Evolutionary conservation across 2,797 vertebrate species (phyloP), one percentile per base, ranked within the genome.

Genomic region (Artibeus jamaicensis): DNA sequence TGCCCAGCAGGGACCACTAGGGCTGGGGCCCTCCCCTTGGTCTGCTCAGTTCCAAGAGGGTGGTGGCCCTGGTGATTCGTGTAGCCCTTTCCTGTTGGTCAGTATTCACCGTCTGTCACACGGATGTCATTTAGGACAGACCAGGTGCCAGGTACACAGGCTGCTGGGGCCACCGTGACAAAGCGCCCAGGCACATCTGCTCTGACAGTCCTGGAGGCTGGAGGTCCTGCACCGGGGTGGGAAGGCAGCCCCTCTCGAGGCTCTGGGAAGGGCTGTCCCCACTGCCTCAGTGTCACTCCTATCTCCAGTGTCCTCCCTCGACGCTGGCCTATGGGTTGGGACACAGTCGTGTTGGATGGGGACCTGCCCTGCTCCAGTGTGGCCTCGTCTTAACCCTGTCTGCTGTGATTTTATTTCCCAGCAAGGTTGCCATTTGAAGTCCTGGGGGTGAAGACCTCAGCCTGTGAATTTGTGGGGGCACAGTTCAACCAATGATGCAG

Each of bases 241-340:
- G 9, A 14, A 59, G 57, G 46, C 24, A 15, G 2, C 29, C 39
- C 32, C 6, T 21, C 62, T 19, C 19, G 18, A 59, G 62, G 68
- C 1, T 16, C 1, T 4, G 34, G 2, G 19, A 37, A 24, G 39
- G 57, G 2, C 1, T 2, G 74, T 34, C 29, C 15, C 53, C 1
- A 21, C 15, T 26, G 12, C 15, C 34, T 26, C 14, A 37, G 24
- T 19, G 4, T 44, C 53, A 10, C 21, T 6, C 15, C 9, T 3
- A 1, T 46, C 9, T 46, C 67, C 11, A 1, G 0, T 0, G 1
- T 53, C 9, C 4, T 85, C 16, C 50, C 29, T 9, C 34, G 22
- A 9, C 39, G 24, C 16, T 14, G 6, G 9, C 37, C 24, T 77
- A 24, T 73, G 29, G 9, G n/a, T 11, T n/a, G 89, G 79, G 65